Evolutionary conservation across 2,797 vertebrate species (phyloP).

Genomic region (Myotis pilosus): DNA sequence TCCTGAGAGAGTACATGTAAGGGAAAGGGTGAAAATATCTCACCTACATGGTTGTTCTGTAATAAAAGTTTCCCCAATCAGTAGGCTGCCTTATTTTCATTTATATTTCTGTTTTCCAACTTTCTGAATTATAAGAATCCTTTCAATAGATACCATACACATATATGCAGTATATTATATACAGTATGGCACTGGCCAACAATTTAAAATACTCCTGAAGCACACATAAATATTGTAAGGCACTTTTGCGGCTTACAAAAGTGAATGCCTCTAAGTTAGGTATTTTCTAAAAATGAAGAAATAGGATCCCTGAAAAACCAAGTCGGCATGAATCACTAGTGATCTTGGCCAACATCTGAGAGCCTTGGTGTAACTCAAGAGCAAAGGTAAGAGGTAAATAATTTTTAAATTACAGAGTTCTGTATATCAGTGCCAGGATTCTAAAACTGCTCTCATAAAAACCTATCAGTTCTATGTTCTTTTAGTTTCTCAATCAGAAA

Average conservation of each 20-base stretch:
- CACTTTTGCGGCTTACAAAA: slow-evolving; percentile 73
- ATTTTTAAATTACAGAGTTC: slow-evolving; percentile 32
- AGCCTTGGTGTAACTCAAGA: slow-evolving; percentile 32
- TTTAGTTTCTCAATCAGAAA: not conserved
- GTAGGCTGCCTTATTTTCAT: not conserved
- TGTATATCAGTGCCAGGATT: slow-evolving; percentile 21
- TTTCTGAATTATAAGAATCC: slow-evolving; percentile 44
- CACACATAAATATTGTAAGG: slow-evolving; percentile 64
- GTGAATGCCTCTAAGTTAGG: slow-evolving; percentile 74
- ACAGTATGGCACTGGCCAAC: slow-evolving; percentile 5
- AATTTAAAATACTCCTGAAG: slow-evolving; percentile 27
- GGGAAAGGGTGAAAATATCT: slow-evolving; percentile 20
- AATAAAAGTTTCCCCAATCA: not conserved
- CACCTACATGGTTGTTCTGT: not conserved
- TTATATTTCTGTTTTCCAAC: slow-evolving; percentile 37
- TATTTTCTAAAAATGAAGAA: slow-evolving; percentile 59
- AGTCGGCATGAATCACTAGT: not conserved
- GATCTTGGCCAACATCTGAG: slow-evolving; percentile 1
- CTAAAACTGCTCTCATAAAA: slow-evolving; percentile 37
- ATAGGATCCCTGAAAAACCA: slow-evolving; percentile 48
- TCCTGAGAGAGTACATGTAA: not conserved
- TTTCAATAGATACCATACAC: slow-evolving; percentile 8
- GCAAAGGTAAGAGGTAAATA: slow-evolving; percentile 9
- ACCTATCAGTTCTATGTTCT: not conserved
- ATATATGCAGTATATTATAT: not conserved